Conservation (phyloP, 2,888 invertebrate genomes). For the Meteorus colon region DNA sequence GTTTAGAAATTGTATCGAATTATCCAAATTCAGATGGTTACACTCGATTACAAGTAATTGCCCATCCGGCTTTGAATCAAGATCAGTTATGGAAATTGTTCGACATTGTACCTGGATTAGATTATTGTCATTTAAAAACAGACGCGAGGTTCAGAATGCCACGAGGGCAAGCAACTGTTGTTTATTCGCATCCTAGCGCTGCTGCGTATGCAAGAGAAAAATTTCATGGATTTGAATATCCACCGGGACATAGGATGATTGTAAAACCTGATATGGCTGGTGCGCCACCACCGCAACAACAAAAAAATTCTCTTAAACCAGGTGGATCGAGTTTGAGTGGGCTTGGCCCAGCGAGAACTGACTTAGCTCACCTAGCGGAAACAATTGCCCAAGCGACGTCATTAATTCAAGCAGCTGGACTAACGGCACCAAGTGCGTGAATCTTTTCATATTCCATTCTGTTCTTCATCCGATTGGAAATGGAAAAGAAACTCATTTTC, state of each 20-base stretch:
- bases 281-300: slow-evolving; percentile 54
- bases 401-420: slow-evolving; percentile 80
- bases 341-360: slow-evolving; percentile 72
- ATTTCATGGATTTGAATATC: slow-evolving; percentile 93
- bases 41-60: slow-evolving; percentile 82
- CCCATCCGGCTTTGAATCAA: slow-evolving; percentile 82
- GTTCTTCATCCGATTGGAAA: background rate
- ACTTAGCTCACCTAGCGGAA: slow-evolving; percentile 81
- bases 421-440: slow-evolving; percentile 68
- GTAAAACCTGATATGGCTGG: slow-evolving; percentile 79
- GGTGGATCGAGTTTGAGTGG: slow-evolving; percentile 63
- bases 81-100: slow-evolving; percentile 88
- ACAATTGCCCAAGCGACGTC: slow-evolving; percentile 87
- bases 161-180: slow-evolving; percentile 79
- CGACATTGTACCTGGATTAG: slow-evolving; percentile 87
- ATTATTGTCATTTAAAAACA: slow-evolving; percentile 77
- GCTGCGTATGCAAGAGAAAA: slow-evolving; percentile 88
- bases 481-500: too few species aligned
- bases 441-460: background rate
- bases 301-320: slow-evolving; percentile 62
- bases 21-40: slow-evolving; percentile 74
- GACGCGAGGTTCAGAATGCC: slow-evolving; percentile 75
- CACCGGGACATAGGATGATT: slow-evolving; percentile 87
- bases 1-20: slow-evolving; percentile 68
- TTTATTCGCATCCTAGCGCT: slow-evolving; percentile 82